A percentile compares a stretch with the other conserved stretches of the same genome.
Evolutionary conservation across 2,113 vertebrate species (phyloP).

Genomic region (Callipepla californica): DNA sequence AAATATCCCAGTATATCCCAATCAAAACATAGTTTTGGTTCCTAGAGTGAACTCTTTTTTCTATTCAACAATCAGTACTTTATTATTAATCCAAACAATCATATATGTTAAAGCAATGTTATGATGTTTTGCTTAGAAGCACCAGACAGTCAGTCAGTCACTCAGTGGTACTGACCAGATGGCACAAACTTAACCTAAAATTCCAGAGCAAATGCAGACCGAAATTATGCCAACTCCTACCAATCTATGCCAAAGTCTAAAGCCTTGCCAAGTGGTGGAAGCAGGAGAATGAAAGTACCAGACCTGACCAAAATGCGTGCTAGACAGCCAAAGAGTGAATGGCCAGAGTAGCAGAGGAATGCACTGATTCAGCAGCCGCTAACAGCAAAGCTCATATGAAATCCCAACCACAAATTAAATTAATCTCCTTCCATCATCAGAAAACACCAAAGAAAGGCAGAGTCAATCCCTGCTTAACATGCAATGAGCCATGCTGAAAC

Average conservation of each 20-base stretch:
- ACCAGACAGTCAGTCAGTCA: background rate
- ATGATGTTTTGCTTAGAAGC: background rate
- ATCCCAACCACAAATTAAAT: constrained; percentile 67
- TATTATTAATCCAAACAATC: constrained; percentile 33
- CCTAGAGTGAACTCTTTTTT: background rate
- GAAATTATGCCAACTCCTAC: background rate
- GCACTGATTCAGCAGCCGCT: constrained; percentile 48
- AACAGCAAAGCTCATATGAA: constrained; percentile 41
- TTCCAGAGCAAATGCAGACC: background rate
- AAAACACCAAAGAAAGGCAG: constrained; percentile 68
- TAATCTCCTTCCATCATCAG: constrained; percentile 58
- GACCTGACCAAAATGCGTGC: constrained; percentile 26
- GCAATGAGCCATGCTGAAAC: constrained; percentile 51
- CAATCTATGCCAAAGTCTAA: background rate
- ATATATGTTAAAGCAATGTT: background rate
- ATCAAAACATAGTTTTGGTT: constrained; percentile 45
- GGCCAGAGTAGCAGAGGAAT: constrained; percentile 42
- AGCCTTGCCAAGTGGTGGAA: background rate
- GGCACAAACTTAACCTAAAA: constrained; percentile 11
- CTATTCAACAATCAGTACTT: constrained; percentile 2
- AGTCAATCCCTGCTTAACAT: background rate
- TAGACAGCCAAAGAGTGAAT: background rate
- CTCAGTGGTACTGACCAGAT: background rate
- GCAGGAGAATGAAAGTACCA: background rate
- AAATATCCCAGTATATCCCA: constrained; percentile 37